phyloP scores from a whole-genome alignment of 1,140 invertebrate species.

The Procambarus virginalis region DNA sequence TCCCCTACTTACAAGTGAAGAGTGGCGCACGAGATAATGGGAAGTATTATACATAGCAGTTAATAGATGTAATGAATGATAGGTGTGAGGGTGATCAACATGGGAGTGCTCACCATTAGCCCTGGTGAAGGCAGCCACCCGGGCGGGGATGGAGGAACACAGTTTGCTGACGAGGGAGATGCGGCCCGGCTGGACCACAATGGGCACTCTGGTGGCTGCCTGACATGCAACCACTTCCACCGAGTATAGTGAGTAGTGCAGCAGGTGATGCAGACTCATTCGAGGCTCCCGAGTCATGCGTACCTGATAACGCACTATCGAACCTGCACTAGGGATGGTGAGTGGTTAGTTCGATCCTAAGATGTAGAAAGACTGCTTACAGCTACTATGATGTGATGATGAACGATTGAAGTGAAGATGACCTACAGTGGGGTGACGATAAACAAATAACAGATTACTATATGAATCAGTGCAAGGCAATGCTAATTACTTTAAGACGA shows the following conservation, averaged over 20 bases:
- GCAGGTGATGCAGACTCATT: slow-evolving; percentile 1
- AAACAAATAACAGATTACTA: too few relatives aligned
- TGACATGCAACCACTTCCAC: slow-evolving; percentile 3
- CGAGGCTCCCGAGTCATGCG: background rate
- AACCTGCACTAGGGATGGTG: too few relatives aligned
- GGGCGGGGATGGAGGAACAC: too few relatives aligned
- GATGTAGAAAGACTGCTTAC: too few relatives aligned
- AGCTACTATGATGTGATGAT: background rate
- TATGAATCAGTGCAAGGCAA: too few relatives aligned
- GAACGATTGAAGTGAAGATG: background rate
- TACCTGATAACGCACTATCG: background rate
- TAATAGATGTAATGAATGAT: too few relatives aligned
- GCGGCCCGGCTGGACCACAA: background rate
- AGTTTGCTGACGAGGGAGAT: background rate
- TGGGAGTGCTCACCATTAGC: slow-evolving; percentile 12
- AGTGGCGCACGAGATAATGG: too few relatives aligned
- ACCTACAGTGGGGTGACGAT: background rate
- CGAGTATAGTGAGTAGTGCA: slow-evolving; percentile 23
- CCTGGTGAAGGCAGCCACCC: slow-evolving; percentile 15
- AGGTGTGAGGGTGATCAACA: too few relatives aligned
- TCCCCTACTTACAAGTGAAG: too few relatives aligned
- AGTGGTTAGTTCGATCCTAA: too few relatives aligned
- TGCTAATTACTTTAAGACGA: too few relatives aligned
- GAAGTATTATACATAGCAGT: too few relatives aligned
- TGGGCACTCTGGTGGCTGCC: background rate